phyloP scores from a whole-genome alignment of 1,140 invertebrate genomes.

The Idris sp. region DNA sequence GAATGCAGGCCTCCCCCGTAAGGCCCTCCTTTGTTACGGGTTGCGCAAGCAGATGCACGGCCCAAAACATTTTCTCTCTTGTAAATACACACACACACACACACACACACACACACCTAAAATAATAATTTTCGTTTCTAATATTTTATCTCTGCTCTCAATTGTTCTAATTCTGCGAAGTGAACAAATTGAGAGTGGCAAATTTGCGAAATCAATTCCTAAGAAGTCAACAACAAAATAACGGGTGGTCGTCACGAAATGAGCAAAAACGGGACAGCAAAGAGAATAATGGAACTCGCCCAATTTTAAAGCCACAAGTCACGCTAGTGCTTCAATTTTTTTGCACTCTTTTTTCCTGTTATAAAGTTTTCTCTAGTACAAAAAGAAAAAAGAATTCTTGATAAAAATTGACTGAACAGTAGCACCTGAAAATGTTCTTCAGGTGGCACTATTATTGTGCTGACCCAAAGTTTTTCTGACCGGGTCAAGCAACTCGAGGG shows the following conservation, averaged over 20 bases:
- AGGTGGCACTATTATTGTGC: slow-evolving; percentile 65
- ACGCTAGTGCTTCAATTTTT: slow-evolving; percentile 39
- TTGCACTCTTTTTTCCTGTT: slow-evolving; percentile 43
- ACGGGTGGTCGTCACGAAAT: slow-evolving; percentile 61
- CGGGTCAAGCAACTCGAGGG: slow-evolving; percentile 43
- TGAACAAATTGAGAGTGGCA: slow-evolving; percentile 15
- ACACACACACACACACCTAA: too few relatives aligned
- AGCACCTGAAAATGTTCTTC: slow-evolving; percentile 52
- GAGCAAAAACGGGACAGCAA: slow-evolving; percentile 43
- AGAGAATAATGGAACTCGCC: slow-evolving; percentile 53
- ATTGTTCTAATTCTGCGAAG: slow-evolving; percentile 59
- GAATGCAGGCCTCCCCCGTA: slow-evolving; percentile 74
- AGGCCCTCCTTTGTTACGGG: slow-evolving; percentile 68
- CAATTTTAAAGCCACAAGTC: slow-evolving; percentile 42
- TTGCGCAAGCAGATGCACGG: slow-evolving; percentile 68
- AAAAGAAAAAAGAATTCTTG: too few relatives aligned
- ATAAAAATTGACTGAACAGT: too few relatives aligned
- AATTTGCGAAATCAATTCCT: slow-evolving; percentile 62
- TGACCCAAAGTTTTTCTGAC: too few relatives aligned
- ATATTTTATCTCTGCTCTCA: too few relatives aligned
- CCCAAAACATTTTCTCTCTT: too few relatives aligned
- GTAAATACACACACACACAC: too few relatives aligned
- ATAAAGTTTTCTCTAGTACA: too few relatives aligned
- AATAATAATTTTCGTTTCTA: too few relatives aligned
- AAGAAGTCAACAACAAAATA: slow-evolving; percentile 50